Evolutionary conservation across 1,140 invertebrate species (phyloP).

Genomic region (Lucilia sericata): DNA sequence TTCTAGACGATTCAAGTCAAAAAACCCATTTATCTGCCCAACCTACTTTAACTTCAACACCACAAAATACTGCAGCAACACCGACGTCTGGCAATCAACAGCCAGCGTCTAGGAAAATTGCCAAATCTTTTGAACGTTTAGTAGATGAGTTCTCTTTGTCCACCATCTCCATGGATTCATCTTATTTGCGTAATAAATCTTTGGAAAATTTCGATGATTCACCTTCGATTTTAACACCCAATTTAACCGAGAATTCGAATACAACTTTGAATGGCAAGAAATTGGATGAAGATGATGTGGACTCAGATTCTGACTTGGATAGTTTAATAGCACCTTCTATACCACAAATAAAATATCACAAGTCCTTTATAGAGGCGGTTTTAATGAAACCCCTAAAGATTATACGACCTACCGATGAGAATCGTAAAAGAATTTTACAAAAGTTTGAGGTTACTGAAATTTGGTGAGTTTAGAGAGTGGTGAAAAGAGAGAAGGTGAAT

Average conservation of each 20-base stretch:
- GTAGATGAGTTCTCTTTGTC: slow-evolving; percentile 66
- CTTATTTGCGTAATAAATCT: slow-evolving; percentile 68
- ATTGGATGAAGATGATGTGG: neutral
- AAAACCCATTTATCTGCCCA: slow-evolving; percentile 1
- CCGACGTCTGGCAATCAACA: slow-evolving; percentile 16
- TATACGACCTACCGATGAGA: slow-evolving; percentile 61
- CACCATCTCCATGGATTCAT: slow-evolving; percentile 60
- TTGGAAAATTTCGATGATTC: slow-evolving; percentile 65
- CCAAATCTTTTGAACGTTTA: slow-evolving; percentile 68
- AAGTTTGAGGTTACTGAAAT: slow-evolving; percentile 67
- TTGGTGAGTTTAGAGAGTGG: slow-evolving; percentile 54
- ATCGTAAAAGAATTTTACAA: slow-evolving; percentile 61
- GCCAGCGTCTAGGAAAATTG: slow-evolving; percentile 51
- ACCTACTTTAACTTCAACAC: slow-evolving; percentile 40
- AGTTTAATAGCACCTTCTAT: slow-evolving; percentile 47
- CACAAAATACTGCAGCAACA: slow-evolving; percentile 20
- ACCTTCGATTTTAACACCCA: slow-evolving; percentile 49
- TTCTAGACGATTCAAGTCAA: neutral
- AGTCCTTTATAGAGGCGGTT: slow-evolving; percentile 64
- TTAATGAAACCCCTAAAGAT: slow-evolving; percentile 64
- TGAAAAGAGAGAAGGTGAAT: no score
- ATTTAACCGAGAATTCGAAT: slow-evolving; percentile 38
- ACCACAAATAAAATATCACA: slow-evolving; percentile 58
- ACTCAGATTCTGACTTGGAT: slow-evolving; percentile 64
- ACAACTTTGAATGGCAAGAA: slow-evolving; percentile 28